phyloP scores from a whole-genome alignment of 2,888 invertebrate genomes.

The Hymenopus coronatus region DNA sequence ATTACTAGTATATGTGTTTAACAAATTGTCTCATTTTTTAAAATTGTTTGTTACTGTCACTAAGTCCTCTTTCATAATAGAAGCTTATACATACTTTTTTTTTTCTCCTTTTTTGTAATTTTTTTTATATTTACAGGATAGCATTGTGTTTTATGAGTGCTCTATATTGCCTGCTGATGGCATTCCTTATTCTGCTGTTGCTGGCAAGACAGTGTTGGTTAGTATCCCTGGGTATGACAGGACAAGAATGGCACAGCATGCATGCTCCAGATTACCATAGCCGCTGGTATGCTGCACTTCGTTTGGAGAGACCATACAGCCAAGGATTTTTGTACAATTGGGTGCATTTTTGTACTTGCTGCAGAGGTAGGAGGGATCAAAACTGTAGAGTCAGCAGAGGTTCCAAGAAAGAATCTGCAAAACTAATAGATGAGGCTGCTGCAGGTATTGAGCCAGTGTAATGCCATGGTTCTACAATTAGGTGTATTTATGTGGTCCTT shows the following conservation, averaged over 20 bases:
- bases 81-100: neutral
- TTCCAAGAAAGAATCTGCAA: neutral
- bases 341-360: slow-evolving; percentile 35
- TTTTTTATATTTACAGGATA: slow-evolving; percentile 53
- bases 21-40: too few relatives aligned
- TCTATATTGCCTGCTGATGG: slow-evolving; percentile 48
- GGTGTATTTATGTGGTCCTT: neutral
- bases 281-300: slow-evolving; percentile 33
- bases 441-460: neutral
- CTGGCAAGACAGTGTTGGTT: slow-evolving; percentile 48
- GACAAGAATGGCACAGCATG: slow-evolving; percentile 49
- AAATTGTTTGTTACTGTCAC: too few relatives aligned
- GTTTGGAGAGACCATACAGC: slow-evolving; percentile 37
- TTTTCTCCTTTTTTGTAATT: too few relatives aligned
- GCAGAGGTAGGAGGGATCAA: neutral
- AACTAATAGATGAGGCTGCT: neutral
- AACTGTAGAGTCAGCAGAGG: neutral
- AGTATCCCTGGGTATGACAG: slow-evolving; percentile 51
- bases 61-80: too few relatives aligned
- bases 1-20: too few relatives aligned
- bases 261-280: slow-evolving; percentile 28
- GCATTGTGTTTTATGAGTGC: slow-evolving; percentile 58
- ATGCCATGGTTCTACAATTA: neutral
- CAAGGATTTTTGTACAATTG: slow-evolving; percentile 38
- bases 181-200: slow-evolving; percentile 44